phyloP scores from a whole-genome alignment of 1,140 invertebrate genomes.

The Drosophila nasuta region DNA sequence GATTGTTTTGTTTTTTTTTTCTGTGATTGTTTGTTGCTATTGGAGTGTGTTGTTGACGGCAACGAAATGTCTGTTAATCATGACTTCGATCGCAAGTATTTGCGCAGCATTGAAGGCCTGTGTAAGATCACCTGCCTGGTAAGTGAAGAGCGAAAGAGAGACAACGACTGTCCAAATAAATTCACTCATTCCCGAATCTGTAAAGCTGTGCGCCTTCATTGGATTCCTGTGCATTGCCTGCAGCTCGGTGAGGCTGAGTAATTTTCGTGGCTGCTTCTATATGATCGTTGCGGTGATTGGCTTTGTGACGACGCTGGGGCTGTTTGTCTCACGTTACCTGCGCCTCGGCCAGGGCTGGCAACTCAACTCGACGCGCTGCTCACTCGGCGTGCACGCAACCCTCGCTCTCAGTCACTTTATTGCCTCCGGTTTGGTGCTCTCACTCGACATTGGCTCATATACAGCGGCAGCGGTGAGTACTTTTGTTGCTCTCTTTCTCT shows the following conservation, averaged over 20 bases:
- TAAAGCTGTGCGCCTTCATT: slow-evolving; percentile 61
- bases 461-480: slow-evolving; percentile 66
- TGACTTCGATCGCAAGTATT: slow-evolving; percentile 64
- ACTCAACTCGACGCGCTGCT: slow-evolving; percentile 45
- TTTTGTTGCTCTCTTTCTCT: background rate
- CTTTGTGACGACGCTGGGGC: slow-evolving; percentile 41
- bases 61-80: slow-evolving; percentile 54
- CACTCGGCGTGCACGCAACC: slow-evolving; percentile 47
- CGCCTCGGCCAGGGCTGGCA: slow-evolving; percentile 59
- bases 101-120: slow-evolving; percentile 65
- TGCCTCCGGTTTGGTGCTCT: slow-evolving; percentile 72
- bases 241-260: slow-evolving; percentile 67
- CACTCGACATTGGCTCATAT: slow-evolving; percentile 59
- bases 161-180: background rate
- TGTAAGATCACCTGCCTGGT: slow-evolving; percentile 67
- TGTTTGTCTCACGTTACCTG: slow-evolving; percentile 51
- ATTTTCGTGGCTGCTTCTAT: slow-evolving; percentile 72
- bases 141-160: slow-evolving; percentile 14
- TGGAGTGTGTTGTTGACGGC: slow-evolving; percentile 13
- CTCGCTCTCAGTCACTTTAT: slow-evolving; percentile 61
- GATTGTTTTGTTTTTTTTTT: slow-evolving; percentile 12
- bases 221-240: slow-evolving; percentile 67
- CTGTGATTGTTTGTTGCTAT: slow-evolving; percentile 21
- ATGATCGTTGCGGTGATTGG: slow-evolving; percentile 54
- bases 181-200: background rate